Evolutionary conservation across 2,888 invertebrate species (phyloP), one percentile per base, ranked within the genome.

Genomic region (Rhabditoides inermis): DNA sequence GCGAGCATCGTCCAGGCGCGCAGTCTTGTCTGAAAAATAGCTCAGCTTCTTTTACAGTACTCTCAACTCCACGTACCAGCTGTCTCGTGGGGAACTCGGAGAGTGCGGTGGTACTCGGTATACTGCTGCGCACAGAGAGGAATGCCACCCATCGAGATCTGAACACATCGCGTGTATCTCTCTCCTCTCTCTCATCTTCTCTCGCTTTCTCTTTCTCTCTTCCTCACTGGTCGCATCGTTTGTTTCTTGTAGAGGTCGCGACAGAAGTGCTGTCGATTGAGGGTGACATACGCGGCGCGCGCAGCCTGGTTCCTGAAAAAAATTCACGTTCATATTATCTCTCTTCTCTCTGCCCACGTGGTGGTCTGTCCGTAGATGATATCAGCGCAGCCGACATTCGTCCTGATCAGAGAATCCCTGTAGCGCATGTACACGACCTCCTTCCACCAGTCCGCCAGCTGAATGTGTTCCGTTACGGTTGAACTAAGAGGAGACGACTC

Each of bases 61-160:
- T n/a, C n/a, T n/a, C n/a, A n/a, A n/a, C n/a, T n/a, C n/a, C n/a
- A n/a, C 45, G 15, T 48, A 52, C 57, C 61, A 23, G 58, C 56
- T 12, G 48, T 54, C 26, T 58, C 45, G 6, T 67, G 77, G 0
- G 95, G 94, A 49, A 90, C 83, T 55, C 98, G 84, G 0, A 88
- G 88, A 0, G 94, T 94, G 79, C 95, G 92, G 79, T 95, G 94
- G 49, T 90, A 84, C 55, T 94, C 83, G 78, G 92, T 91, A 78
- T 95, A 95, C 79, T 95, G 95, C 85, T 88, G 88, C 0, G 92
- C 91, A 77, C 95, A 95, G 46, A 95, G 80, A 0, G 95, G 95
- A 58, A 95, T 88, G 5, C 67, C 67, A 12, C 68, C 68, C 27
- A 69, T 46, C 0, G 59, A 47, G n/a, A 65, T 50, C 56, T 56